phyloP scores from a whole-genome alignment of 2,888 invertebrate species.

The Aphrophora alni region DNA sequence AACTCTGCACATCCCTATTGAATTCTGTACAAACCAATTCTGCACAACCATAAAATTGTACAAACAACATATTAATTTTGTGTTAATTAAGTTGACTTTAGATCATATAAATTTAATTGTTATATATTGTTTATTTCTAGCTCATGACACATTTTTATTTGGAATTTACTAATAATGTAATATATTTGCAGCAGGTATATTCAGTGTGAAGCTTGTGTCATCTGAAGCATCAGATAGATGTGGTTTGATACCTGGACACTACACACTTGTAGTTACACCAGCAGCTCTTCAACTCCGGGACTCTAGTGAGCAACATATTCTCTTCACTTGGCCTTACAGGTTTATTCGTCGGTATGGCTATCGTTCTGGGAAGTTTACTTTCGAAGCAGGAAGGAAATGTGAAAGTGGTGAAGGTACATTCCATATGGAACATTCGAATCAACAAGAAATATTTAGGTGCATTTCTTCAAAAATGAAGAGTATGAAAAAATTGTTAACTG shows the following conservation, averaged over 20 bases:
- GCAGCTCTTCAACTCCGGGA: conserved; percentile 77
- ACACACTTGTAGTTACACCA: conserved; percentile 75
- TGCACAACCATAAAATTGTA: too few relatives aligned
- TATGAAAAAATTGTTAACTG: conserved; percentile 83
- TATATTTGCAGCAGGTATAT: conserved; percentile 64
- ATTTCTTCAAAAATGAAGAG: conserved; percentile 84
- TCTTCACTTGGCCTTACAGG: conserved; percentile 84
- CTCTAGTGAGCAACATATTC: conserved; percentile 64
- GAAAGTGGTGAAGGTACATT: conserved; percentile 86
- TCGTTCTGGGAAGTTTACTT: conserved; percentile 83
- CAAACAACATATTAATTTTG: too few relatives aligned
- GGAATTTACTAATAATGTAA: too few relatives aligned
- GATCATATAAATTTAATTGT: too few relatives aligned
- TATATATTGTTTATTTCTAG: too few relatives aligned
- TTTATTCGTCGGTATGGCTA: conserved; percentile 87
- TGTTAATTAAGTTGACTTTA: too few relatives aligned
- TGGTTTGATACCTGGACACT: conserved; percentile 72
- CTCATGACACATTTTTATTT: too few relatives aligned
- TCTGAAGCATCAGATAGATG: conserved; percentile 82
- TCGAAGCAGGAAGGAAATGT: conserved; percentile 87
- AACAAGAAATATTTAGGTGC: conserved; percentile 82
- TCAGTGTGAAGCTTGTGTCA: conserved; percentile 76
- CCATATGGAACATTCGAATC: conserved; percentile 79
- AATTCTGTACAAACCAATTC: too few relatives aligned
- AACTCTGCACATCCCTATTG: too few relatives aligned